phyloP scores from a whole-genome alignment of 1,140 invertebrate genomes.

The Drosophila nebulosa region DNA sequence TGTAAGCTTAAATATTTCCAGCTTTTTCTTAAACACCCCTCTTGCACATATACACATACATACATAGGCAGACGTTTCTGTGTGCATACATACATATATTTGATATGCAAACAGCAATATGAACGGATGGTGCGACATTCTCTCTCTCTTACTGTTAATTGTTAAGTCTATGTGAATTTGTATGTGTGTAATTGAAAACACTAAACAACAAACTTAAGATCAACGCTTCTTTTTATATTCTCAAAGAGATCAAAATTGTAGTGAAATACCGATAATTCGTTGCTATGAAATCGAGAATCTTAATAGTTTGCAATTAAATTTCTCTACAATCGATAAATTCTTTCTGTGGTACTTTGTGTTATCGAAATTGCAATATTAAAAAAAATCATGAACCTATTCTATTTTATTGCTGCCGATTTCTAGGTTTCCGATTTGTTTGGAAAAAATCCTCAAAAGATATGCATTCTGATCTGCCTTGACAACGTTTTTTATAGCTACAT shows the following conservation, averaged over 20 bases:
- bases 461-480: not conserved
- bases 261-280: too few species aligned
- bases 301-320: too few species aligned
- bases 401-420: too few species aligned
- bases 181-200: conserved; percentile 15
- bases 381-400: too few species aligned
- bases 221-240: not conserved
- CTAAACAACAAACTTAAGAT: not conserved
- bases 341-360: too few species aligned
- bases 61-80: not conserved
- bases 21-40: not conserved
- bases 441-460: too few species aligned
- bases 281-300: too few species aligned
- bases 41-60: not conserved
- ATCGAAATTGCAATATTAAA: too few species aligned
- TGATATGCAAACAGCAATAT: conserved; percentile 62
- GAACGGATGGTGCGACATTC: conserved; percentile 35
- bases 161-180: conserved; percentile 55
- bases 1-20: too few species aligned
- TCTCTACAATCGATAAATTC: too few species aligned
- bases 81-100: conserved; percentile 43
- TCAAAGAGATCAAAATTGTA: not conserved
- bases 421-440: too few species aligned
- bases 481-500: not conserved
- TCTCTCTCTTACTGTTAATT: conserved; percentile 63